Evolutionary conservation across 2,888 invertebrate genomes (phyloP).

Genomic region (Belgica antarctica): DNA sequence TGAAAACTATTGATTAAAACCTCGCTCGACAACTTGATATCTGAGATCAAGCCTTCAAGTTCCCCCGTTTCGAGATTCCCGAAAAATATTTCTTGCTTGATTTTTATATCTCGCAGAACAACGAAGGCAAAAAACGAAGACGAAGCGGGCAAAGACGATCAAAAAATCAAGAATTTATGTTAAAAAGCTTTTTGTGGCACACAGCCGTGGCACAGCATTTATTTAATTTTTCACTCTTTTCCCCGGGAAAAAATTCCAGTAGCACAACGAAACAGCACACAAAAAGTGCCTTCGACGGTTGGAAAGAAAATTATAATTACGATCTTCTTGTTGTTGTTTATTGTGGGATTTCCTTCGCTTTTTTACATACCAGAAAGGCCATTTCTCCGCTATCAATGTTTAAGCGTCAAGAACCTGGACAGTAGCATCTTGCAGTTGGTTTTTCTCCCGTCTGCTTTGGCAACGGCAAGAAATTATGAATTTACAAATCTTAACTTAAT

Average conservation of each 20-base stretch:
- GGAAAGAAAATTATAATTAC: constrained; percentile 40
- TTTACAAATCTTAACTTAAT: constrained; percentile 28
- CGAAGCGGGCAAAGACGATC: neutral
- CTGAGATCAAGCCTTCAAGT: neutral
- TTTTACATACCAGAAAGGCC: constrained; percentile 11
- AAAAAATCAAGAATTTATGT: neutral
- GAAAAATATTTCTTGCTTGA: constrained; percentile 24
- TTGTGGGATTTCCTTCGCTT: constrained; percentile 28
- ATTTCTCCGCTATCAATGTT: too few relatives aligned
- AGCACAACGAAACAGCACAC: constrained; percentile 10
- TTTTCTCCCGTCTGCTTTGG: neutral
- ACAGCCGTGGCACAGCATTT: neutral
- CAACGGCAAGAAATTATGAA: neutral
- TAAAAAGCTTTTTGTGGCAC: neutral
- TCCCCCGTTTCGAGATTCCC: neutral
- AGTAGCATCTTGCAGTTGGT: neutral
- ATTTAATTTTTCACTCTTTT: neutral
- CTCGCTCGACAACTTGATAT: neutral
- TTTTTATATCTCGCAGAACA: constrained; percentile 2
- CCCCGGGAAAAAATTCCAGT: constrained; percentile 34
- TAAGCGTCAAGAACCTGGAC: neutral
- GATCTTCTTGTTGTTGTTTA: constrained; percentile 32
- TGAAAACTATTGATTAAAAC: constrained; percentile 6
- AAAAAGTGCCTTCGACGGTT: constrained; percentile 22
- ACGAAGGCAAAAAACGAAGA: neutral